Base-by-base conservation (phyloP, 2,113 vertebrate genomes). In the Tragelaphus strepsiceros region DNA sequence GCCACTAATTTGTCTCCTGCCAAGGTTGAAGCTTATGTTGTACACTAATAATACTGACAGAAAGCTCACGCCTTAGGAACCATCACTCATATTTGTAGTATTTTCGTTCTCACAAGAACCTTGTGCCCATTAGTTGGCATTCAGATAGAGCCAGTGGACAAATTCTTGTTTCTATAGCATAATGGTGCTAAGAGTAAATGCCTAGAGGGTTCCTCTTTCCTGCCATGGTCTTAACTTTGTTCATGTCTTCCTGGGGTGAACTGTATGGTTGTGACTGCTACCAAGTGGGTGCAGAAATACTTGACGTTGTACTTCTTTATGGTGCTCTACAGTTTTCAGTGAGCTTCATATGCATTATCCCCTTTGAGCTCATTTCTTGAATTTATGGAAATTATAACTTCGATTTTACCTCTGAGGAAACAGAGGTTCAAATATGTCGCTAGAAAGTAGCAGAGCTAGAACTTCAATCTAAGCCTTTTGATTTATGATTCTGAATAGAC, bases 51-150 rank as follows among this genome's bases (percentile, higher is more conserved):
- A 93, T 26, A 49, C 49, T 4, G 39, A 35, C n/a, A 85, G 74
- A 88, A 88, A 21, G 24, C 26, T 67, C 21, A 21, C 28, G n/a
- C n/a, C 28, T 90, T 81, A 21, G 67, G 56, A 71, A 6, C 8
- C 21, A 19, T 80, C 58, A 13, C 24, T 54, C 51, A 8, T 35
- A n/a, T 77, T 74, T 92, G 51, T 16, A 59, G 43, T 26, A 32
- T n/a, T 64, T 64, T 59, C 64, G 5, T 82, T 86, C 43, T 77
- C 88, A 80, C 13, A 51, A 39, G 85, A 88, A 58, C 71, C 67
- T 21, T 83, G 10, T 85, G 84, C 61, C 92, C 85, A 97, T 94
- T 96, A 88, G 85, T 54, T 96, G 94, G 96, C 88, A 94, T 96
- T 97, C 92, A 62, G 95, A 82, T 56, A 88, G 92, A 95, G 51